Base-by-base conservation (phyloP, 1,140 invertebrate genomes). In the Radopholus similis region DNA sequence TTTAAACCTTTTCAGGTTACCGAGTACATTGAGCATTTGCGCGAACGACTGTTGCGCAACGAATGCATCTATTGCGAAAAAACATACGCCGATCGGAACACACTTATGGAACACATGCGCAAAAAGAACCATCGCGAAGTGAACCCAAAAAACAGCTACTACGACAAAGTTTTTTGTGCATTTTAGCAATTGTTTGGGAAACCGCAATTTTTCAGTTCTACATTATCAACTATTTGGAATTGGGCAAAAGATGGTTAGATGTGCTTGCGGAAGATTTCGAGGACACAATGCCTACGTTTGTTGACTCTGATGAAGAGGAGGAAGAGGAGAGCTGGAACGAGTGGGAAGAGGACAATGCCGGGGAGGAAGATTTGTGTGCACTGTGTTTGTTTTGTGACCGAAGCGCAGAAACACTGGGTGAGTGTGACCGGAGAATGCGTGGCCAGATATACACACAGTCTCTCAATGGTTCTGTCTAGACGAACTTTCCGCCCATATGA, bases 1-100 rank as follows among this genome's bases (percentile, higher is more conserved):
- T 4, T 44, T 47, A 38, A 15, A 6, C 23, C 42, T 59, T 60
- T 60, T 42, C 28, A 13, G 38, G 79, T 81, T 2, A 69, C 67
- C 26, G 79, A 81, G 62, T 81, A 81, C 57, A 77, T 81, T 53
- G 79, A 81, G 34, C 74, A 81, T 64, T 59, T 81, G 26, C 70
- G 74, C 34, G 77, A 75, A 34, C 81, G 73, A 53, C 28, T 78
- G 28, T 77, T 40, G 37, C 77, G 71, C 32, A 81, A 81, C 58
- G 80, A 82, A 51, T 81, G 79, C 66, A 81, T 81, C 56, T 81
- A 82, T 54, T 81, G 79, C 42, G 79, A 81, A 59, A 83, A 83
- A 55, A 78, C 55, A 3, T 81, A 80, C 64, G 55, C 74, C 23
- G 79, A 81, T 62, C 74, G 78, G 6, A 79, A 64, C 49, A 66